These are phyloP conservation scores for Morbakka virulenta DNA, from an alignment of 30 jellyfish, hydroid and myxozoan genomes.

Conservation along the genomic window DNA sequence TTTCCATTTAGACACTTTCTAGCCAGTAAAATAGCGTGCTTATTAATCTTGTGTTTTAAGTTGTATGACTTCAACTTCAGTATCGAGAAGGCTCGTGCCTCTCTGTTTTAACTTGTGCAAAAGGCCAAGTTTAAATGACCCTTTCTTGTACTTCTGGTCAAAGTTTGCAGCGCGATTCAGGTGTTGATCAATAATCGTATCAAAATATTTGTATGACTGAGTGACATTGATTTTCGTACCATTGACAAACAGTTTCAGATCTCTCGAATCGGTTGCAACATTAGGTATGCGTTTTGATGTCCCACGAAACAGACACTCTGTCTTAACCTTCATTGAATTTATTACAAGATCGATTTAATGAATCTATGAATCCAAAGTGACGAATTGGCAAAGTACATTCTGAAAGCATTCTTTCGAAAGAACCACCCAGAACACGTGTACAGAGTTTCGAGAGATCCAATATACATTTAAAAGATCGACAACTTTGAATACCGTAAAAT, in stretches of 20 bases:
- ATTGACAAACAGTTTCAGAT: not conserved
- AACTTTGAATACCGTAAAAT: too few species aligned
- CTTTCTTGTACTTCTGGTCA: not conserved
- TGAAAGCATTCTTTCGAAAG: too few species aligned
- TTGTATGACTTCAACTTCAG: slow-evolving; percentile 15
- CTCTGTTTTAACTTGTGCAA: not conserved
- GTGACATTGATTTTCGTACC: not conserved
- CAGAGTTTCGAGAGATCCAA: too few species aligned
- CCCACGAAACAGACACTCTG: slow-evolving; percentile 6
- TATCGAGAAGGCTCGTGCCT: slow-evolving; percentile 36
- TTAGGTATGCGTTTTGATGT: slow-evolving; percentile 9
- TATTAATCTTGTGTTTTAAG: slow-evolving; percentile 38
- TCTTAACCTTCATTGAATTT: not conserved
- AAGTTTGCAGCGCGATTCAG: not conserved
- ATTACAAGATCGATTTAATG: not conserved
- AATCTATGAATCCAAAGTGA: too few species aligned
- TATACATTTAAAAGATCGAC: too few species aligned
- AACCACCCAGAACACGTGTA: too few species aligned
- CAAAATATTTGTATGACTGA: not conserved
- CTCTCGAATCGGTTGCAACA: not conserved
- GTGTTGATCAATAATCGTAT: not conserved
- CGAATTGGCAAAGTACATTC: too few species aligned
- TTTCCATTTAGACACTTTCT: too few species aligned
- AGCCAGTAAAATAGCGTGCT: too few species aligned
- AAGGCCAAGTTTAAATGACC: slow-evolving; percentile 4